Evolutionary conservation across 2,113 vertebrate species (phyloP), one percentile per base, ranked within the genome.

Genomic region (Chinchilla lanigera): DNA sequence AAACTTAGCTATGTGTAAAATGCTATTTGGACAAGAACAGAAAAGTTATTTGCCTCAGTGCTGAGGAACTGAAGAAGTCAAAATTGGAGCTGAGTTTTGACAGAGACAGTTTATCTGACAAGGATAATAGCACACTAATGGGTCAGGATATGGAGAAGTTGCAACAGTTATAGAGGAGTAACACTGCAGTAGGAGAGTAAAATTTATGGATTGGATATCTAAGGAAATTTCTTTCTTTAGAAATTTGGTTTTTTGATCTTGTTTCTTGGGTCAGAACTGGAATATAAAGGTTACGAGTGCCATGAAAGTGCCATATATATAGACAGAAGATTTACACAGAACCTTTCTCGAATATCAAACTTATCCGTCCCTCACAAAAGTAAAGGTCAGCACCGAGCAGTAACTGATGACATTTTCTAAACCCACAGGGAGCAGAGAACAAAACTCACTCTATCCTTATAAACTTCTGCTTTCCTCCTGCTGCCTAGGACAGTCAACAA

Each of bases 181-280:
- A 65, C 93, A 93, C 85, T 97, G 81, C 80, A 84, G 26, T 54
- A 24, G 10, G 56, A 93, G 38, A 78, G 24, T 81, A 92, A 89
- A 28, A 90, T 52, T 78, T 95, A 11, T 54, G n/a, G 33, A 56
- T 19, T 80, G 6, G 73, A 69, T 8, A 58, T 65, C 1, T 94
- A 54, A 84, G 60, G 80, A 80, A 69, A 89, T 44, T 33, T 65
- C 12, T 33, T 33, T 60, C 63, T 65, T 63, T 65, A 60, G 58
- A 60, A 24, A 60, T 60, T 24, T 60, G 58, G 58, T 24, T 24
- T 60, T 60, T 60, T 60, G 5, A 60, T 60, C 58, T 60, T 60
- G 58, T 60, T 60, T 60, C 22, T 24, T 60, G 65, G 14, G 65
- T 67, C 16, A 35, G 65, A 12, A 35, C 33, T 35, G 65, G 65